phyloP scores from a whole-genome alignment of 1,140 invertebrate genomes.

The Gerris buenoi region DNA sequence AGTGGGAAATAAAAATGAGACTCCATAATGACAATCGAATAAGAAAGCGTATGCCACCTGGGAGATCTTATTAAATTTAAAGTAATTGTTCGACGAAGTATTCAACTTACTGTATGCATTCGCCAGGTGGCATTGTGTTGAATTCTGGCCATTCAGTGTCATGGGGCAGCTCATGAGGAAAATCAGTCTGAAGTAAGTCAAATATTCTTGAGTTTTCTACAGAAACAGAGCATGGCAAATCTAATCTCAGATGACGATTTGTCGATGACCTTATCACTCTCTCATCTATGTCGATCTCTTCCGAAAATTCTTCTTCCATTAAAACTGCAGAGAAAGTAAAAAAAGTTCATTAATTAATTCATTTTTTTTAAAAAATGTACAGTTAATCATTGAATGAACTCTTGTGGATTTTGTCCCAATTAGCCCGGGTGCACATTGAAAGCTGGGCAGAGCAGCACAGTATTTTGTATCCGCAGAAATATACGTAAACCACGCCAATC shows the following conservation, averaged over 20 bases:
- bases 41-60: not conserved
- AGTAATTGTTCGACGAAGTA: not conserved
- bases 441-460: too few relatives aligned
- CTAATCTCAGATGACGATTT: not conserved
- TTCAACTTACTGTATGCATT: not conserved
- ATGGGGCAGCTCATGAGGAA: not conserved
- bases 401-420: too few relatives aligned
- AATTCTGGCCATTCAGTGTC: not conserved
- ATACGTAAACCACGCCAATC: too few relatives aligned
- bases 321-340: too few relatives aligned
- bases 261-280: not conserved
- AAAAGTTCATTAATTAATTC: too few relatives aligned
- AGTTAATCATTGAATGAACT: too few relatives aligned
- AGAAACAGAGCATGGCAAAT: not conserved
- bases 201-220: not conserved
- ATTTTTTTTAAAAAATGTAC: too few relatives aligned
- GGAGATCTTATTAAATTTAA: not conserved
- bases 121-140: not conserved
- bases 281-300: not conserved
- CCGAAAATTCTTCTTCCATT: not conserved
- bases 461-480: too few relatives aligned
- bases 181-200: not conserved
- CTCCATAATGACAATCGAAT: not conserved
- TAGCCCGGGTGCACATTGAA: too few relatives aligned
- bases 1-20: not conserved